Conservation (phyloP, 2,797 vertebrate species). For the Allobates femoralis region DNA sequence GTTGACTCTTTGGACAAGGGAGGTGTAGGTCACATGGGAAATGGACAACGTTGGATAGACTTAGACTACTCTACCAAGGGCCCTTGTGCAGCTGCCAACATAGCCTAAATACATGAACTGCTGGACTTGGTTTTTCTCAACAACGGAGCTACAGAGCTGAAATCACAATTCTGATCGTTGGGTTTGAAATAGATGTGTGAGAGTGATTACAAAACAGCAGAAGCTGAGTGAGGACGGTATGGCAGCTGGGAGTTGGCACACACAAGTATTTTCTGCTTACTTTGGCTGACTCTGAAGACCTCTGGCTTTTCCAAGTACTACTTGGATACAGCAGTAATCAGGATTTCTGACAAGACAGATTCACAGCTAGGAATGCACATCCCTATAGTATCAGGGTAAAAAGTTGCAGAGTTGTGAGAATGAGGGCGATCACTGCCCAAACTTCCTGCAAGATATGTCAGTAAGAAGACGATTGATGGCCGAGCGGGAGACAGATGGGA, state of each 20-base stretch:
- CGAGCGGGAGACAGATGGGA: conserved; percentile 54
- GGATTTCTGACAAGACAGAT: conserved; percentile 71
- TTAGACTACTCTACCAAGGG: background rate
- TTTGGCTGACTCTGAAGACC: conserved; percentile 72
- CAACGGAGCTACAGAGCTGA: conserved; percentile 14
- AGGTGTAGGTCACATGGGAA: background rate
- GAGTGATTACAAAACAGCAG: conserved; percentile 60
- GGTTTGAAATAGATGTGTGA: conserved; percentile 65
- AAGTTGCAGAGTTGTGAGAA: conserved; percentile 63
- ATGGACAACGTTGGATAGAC: background rate
- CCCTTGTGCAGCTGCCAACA: background rate
- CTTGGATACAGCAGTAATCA: conserved; percentile 69
- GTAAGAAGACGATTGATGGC: conserved; percentile 39
- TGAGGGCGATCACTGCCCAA: conserved; percentile 43
- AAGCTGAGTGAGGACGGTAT: conserved; percentile 64
- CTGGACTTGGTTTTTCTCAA: background rate
- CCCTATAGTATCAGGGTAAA: conserved; percentile 66
- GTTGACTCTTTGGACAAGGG: background rate
- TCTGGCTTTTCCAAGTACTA: conserved; percentile 73
- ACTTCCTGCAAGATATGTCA: conserved; percentile 55
- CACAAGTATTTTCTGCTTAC: conserved; percentile 67
- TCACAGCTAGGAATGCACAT: conserved; percentile 67
- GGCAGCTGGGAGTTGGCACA: conserved; percentile 71
- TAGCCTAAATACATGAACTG: background rate
- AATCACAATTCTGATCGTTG: conserved; percentile 66